Evolutionary conservation across 2,888 invertebrate species (phyloP), one percentile per base, ranked within the genome.

Genomic region (Apantesis nais): DNA sequence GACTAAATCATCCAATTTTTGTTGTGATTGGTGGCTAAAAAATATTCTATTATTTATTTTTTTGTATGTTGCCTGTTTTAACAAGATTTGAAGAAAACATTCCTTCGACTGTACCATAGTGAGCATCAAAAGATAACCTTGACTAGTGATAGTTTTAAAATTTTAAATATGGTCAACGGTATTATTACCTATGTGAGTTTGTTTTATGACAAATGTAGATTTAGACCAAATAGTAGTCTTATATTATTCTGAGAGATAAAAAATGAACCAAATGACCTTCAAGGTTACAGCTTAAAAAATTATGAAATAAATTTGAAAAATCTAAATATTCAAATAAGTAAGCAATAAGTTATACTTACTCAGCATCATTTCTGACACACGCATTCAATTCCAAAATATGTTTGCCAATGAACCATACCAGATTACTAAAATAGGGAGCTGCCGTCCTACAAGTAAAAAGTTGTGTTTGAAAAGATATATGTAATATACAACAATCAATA

Each of bases 391-490:
- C 99, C 80, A 99, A 96, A 79, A 99, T 98, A 89, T 99, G 99
- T 94, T 98, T 99, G 68, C 99, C 99, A 86, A 99, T 99, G 88
- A 99, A 99, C 99, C 99, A 99, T 62, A 99, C 99, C 71, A 99
- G 96, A 93, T 99, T 99, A 81, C 99, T 99, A 91, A 99, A 99
- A 94, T 99, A 99, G 1, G 99, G 99, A 41, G 99, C 99, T 16
- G 99, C 99, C 55, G 99, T 99, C 92, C 98, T 96, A 81, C 8
- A 29, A 48, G n/a, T 12, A 83, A 85, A 48, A 8, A 68, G 44
- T 62, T 41, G 22, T 4, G 19, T n/a, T 25, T 22, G 1, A 48
- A 22, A 48, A 48, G 3, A 48, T 9, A 0, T 48, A 48, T 22
- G 1, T 48, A n/a, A 9, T 25, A 29, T 4, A n/a, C n/a, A 25